These are phyloP conservation scores for Empis livida DNA, from an alignment of 2,888 invertebrate species.

Conservation along the genomic window DNA sequence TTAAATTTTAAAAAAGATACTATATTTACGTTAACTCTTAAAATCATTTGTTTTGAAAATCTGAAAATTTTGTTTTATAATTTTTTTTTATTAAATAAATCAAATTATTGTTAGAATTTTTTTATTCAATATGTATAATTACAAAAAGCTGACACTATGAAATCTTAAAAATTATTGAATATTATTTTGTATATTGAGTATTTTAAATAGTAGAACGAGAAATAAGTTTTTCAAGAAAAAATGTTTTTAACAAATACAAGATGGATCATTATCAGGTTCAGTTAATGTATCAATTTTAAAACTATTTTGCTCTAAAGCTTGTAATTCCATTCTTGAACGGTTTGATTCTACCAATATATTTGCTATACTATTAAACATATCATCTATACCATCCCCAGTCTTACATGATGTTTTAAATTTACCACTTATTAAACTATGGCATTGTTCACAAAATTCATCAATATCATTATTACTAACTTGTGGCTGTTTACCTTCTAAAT, in stretches of 20 bases:
- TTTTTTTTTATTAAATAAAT: background rate
- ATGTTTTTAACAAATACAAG: constrained; percentile 28
- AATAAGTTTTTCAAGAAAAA: too few relatives aligned
- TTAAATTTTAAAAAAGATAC: too few relatives aligned
- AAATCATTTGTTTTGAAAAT: too few relatives aligned
- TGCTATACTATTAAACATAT: constrained; percentile 87
- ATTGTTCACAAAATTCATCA: constrained; percentile 83
- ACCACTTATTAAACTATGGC: constrained; percentile 77
- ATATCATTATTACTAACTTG: constrained; percentile 77
- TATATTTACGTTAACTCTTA: too few relatives aligned
- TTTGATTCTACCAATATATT: constrained; percentile 65
- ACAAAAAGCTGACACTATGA: too few relatives aligned
- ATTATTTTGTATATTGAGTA: too few relatives aligned
- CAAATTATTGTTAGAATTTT: too few relatives aligned
- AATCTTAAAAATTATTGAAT: too few relatives aligned
- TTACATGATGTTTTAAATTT: constrained; percentile 86
- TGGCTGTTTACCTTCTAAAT: constrained; percentile 57
- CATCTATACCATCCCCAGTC: constrained; percentile 70
- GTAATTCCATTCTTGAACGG: constrained; percentile 68
- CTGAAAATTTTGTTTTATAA: background rate
- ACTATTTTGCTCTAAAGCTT: constrained; percentile 62
- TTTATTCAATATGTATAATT: too few relatives aligned
- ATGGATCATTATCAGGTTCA: constrained; percentile 37
- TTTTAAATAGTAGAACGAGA: too few relatives aligned
- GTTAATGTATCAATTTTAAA: constrained; percentile 58